Percentiles rank a stretch among this genome's conserved stretches.
Evolutionary conservation across 1,140 invertebrate species (phyloP).

Genomic region (Nixonia krombeini): DNA sequence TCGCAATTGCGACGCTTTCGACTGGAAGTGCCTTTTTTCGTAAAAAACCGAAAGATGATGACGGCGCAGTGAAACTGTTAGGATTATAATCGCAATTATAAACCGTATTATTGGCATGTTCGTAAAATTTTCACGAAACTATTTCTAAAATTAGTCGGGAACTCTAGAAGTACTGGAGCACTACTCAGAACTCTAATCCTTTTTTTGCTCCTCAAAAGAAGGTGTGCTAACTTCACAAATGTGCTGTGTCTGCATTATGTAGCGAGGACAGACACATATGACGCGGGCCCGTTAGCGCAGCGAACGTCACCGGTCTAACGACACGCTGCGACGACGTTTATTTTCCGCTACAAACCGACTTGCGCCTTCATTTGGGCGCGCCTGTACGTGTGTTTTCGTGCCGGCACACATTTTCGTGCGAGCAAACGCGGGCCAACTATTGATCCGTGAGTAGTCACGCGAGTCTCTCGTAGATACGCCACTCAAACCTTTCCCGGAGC

Average conservation of each 20-base stretch:
- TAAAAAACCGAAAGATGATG: no score
- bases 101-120: no score
- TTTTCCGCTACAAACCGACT: constrained; percentile 27
- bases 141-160: no score
- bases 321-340: constrained; percentile 35
- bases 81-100: no score
- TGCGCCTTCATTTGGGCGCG: constrained; percentile 20
- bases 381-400: constrained; percentile 29
- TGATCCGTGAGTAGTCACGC: constrained; percentile 70
- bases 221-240: no score
- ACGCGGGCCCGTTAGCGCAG: constrained; percentile 13
- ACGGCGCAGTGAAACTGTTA: no score
- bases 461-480: constrained; percentile 69
- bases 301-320: constrained; percentile 19
- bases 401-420: constrained; percentile 19
- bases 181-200: no score
- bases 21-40: no score
- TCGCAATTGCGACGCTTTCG: no score
- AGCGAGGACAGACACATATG: constrained; percentile 19
- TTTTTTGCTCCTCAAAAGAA: no score
- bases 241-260: constrained; percentile 43
- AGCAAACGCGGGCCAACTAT: constrained; percentile 60
- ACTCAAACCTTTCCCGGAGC: constrained; percentile 63
- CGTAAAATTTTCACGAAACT: no score
- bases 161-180: no score